Conservation (phyloP, 2,797 vertebrate genomes). For the Melanogrammus aeglefinus region DNA sequence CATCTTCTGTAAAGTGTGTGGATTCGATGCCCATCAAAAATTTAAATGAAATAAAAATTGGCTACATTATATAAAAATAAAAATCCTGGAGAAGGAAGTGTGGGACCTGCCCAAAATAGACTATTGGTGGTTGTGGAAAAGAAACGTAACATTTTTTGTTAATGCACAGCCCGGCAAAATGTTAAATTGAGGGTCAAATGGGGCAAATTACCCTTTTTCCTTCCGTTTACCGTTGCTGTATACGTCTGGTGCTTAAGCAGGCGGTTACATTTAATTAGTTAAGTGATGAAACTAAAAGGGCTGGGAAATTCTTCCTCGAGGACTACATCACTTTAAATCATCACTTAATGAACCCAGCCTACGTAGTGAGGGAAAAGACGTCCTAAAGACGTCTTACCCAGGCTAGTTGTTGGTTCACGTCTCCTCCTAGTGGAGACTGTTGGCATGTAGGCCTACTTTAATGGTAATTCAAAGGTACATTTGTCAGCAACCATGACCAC, state of each 20-base stretch:
- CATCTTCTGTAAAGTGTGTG: no score
- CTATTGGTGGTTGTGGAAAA: no score
- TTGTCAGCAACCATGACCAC: not conserved
- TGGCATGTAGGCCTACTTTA: not conserved
- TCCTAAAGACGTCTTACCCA: not conserved
- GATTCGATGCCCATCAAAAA: not conserved
- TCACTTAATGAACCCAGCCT: not conserved
- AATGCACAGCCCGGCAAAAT: not conserved
- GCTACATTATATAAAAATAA: no score
- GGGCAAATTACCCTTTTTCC: not conserved
- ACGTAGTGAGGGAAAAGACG: not conserved
- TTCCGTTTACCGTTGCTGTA: not conserved
- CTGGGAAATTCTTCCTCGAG: not conserved
- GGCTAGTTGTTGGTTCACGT: not conserved
- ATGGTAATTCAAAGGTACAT: not conserved
- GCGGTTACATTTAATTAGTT: not conserved
- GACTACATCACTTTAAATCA: not conserved
- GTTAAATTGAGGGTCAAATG: not conserved
- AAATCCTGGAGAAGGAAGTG: not conserved
- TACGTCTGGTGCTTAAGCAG: not conserved
- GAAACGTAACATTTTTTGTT: not conserved
- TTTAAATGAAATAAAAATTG: no score
- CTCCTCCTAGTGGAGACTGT: not conserved
- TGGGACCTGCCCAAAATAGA: not conserved
- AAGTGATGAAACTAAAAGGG: not conserved